Conservation (phyloP, 2,888 invertebrate genomes). For the Melanophora roralis region DNA sequence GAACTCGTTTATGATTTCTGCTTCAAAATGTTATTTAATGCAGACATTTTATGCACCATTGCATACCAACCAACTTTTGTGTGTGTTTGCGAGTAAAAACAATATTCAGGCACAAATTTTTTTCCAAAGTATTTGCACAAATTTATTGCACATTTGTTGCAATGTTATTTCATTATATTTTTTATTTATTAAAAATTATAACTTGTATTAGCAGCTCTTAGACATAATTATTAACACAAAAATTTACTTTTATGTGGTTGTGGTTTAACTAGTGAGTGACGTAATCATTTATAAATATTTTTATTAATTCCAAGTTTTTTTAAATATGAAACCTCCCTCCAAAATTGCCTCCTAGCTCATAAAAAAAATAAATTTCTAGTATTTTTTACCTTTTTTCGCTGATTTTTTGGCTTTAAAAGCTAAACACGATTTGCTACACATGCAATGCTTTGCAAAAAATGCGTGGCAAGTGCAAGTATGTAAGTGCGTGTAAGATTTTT, state of each 20-base stretch:
- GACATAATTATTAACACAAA: neutral
- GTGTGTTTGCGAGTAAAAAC: neutral
- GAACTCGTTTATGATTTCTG: no score
- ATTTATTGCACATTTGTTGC: constrained; percentile 12
- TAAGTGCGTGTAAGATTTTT: constrained; percentile 1
- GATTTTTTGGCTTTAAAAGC: neutral
- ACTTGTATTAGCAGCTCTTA: neutral
- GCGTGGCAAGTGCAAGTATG: constrained; percentile 5
- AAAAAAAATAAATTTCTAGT: neutral
- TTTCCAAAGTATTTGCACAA: constrained; percentile 12
- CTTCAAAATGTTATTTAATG: no score
- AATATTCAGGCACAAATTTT: neutral
- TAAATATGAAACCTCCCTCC: neutral
- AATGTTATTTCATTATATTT: neutral
- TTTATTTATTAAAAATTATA: constrained; percentile 24
- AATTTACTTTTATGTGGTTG: neutral
- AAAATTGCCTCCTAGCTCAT: neutral
- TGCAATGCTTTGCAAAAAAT: constrained; percentile 33
- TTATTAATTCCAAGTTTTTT: neutral
- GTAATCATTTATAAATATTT: constrained; percentile 23
- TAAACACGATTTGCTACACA: constrained; percentile 25
- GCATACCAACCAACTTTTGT: neutral
- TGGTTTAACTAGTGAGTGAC: constrained; percentile 56
- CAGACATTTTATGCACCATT: neutral
- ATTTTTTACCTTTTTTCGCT: neutral